These are phyloP conservation scores for Gymnothorax reevesii DNA, from an alignment of 2,797 vertebrate genomes.

Conservation along the genomic window DNA sequence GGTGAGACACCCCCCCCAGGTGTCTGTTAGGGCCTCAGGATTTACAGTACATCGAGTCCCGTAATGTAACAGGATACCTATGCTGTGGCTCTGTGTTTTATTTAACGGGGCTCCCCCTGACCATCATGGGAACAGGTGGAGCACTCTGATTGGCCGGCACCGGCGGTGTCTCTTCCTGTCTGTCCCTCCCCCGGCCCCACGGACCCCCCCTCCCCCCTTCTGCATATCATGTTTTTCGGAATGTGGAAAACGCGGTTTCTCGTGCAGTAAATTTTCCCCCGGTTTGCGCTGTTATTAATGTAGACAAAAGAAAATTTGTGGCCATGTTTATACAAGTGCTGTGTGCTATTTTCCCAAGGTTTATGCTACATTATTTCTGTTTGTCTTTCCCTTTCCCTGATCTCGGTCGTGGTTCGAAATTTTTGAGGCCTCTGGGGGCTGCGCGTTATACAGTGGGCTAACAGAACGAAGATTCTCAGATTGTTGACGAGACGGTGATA, in stretches of 20 bases:
- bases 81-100: constrained; percentile 5
- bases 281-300: not conserved
- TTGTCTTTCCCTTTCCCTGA: not conserved
- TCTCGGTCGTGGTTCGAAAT: not conserved
- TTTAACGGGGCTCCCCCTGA: not conserved
- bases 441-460: not conserved
- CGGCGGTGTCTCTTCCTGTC: not conserved
- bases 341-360: not conserved
- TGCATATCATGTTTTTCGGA: not conserved
- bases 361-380: not conserved
- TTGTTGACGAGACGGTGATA: not conserved
- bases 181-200: not conserved
- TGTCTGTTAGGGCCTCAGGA: not conserved
- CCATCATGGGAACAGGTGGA: not conserved
- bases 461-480: not conserved
- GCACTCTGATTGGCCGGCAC: not conserved
- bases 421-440: not conserved
- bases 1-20: no score
- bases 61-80: constrained; percentile 12
- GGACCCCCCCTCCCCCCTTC: not conserved
- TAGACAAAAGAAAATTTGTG: not conserved
- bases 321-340: not conserved
- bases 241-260: not conserved
- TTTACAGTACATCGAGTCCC: constrained; percentile 11
- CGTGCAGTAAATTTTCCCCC: not conserved